Base-by-base conservation (phyloP, 2,113 vertebrate species). In the Pholis gunnellus region DNA sequence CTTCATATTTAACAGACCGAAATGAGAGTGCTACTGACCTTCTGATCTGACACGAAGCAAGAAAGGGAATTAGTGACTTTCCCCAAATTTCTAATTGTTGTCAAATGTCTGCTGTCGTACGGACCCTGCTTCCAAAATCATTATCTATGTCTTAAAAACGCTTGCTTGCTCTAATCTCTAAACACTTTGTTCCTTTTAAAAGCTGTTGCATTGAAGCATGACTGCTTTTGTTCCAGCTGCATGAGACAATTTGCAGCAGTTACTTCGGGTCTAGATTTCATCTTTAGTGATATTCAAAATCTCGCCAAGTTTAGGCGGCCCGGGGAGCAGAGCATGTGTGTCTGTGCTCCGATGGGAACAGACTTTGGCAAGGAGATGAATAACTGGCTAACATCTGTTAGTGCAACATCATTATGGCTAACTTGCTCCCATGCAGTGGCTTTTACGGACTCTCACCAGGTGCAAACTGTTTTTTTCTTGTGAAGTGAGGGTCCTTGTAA, bases 331-430 rank as follows among this genome's bases (percentile, higher is more conserved):
- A 81, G 84, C 74, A 84, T 91, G 91, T 90, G 87, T 91, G 91
- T 78, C 86, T 74, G 75, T 5, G 27, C 77, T 90, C 90, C 86
- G 15, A 67, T 72, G 92, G 84, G 92, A 92, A 20, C 66, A 34
- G 65, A 79, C 81, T 88, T 87, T 94, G 94, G 93, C 93, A 91
- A 73, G 66, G 65, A 92, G 89, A 90, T 89, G 87, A 94, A 94
- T 90, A 90, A 88, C 94, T 94, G 94, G 93, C 92, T 91, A 94
- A 93, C 95, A 95, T 95, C 95, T 95, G 95, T 94, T 95, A 94
- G 92, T 92, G 81, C 92, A 94, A 83, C 90, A 94, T 94, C 91
- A 95, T 95, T 94, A 94, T 72, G 73, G 87, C 76, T 82, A 90
- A 91, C 90, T 88, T 86, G 87, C 88, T 91, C 83, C 81, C 88